These are phyloP conservation scores for Grammomys dolichurus DNA, from an alignment of 2,113 vertebrate species.

Conservation along the genomic window DNA sequence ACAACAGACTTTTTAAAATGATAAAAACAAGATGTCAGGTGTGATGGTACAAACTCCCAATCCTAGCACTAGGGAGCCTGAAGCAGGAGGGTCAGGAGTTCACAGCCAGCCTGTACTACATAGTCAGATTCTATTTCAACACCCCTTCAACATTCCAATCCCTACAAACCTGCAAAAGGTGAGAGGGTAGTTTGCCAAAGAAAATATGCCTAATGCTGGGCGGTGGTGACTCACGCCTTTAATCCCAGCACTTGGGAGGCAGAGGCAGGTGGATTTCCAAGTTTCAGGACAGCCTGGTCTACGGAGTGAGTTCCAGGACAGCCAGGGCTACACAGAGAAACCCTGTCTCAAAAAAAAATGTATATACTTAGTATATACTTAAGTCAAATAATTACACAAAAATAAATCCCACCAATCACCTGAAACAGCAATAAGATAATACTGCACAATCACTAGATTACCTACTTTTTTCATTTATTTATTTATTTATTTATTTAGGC, in stretches of 20 bases:
- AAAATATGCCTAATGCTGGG: neutral
- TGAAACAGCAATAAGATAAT: neutral
- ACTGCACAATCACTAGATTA: neutral
- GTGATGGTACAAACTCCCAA: no score
- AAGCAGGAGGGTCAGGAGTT: neutral
- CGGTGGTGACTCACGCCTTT: no score
- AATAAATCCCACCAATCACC: neutral
- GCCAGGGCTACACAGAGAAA: no score
- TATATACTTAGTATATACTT: neutral
- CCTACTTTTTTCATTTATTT: neutral
- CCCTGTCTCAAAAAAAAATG: no score
- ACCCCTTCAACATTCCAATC: neutral
- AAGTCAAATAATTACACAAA: constrained; percentile 18
- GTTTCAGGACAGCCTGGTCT: no score
- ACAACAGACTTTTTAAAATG: neutral
- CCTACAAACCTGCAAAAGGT: neutral
- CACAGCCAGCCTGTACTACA: neutral
- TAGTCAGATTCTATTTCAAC: neutral
- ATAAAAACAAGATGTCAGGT: neutral
- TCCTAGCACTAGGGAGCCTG: neutral
- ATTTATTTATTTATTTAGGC: neutral
- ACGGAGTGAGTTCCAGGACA: no score
- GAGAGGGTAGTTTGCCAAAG: neutral
- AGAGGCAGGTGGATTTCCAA: no score
- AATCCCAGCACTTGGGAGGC: no score